phyloP scores from a whole-genome alignment of 2,113 vertebrate species.

The Mellivora capensis region DNA sequence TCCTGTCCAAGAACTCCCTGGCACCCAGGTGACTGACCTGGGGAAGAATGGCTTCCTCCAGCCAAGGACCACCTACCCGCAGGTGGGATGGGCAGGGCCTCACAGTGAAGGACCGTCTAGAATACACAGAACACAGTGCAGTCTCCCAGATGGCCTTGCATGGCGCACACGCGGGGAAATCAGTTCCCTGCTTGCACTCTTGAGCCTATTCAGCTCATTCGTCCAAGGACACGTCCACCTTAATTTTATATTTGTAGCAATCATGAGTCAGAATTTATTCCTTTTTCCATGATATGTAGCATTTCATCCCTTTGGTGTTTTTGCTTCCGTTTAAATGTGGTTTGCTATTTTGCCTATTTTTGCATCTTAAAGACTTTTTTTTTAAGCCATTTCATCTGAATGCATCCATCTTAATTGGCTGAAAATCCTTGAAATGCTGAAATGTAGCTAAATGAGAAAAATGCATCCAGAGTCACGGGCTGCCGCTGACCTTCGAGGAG shows the following conservation, averaged over 20 bases:
- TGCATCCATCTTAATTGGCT: neutral
- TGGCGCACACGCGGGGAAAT: neutral
- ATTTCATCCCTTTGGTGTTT: neutral
- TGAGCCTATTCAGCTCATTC: neutral
- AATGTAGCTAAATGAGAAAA: neutral
- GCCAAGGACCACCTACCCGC: neutral
- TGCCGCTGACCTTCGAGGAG: neutral
- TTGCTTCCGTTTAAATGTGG: slow-evolving; percentile 18
- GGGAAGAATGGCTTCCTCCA: neutral
- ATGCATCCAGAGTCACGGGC: neutral
- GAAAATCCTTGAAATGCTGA: neutral
- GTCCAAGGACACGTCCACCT: neutral
- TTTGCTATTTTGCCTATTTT: slow-evolving; percentile 28
- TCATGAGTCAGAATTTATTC: neutral
- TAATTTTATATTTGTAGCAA: slow-evolving; percentile 12
- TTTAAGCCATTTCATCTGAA: neutral
- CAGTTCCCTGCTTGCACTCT: neutral
- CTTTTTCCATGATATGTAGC: neutral
- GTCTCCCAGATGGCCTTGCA: fast-evolving
- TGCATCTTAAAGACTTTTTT: neutral
- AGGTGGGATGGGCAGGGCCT: neutral
- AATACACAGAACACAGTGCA: neutral
- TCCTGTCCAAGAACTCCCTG: neutral
- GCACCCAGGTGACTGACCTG: too few species aligned
- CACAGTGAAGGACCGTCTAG: fast-evolving